Conservation (phyloP, 2,797 vertebrate genomes). For the Thalassophryne amazonica region DNA sequence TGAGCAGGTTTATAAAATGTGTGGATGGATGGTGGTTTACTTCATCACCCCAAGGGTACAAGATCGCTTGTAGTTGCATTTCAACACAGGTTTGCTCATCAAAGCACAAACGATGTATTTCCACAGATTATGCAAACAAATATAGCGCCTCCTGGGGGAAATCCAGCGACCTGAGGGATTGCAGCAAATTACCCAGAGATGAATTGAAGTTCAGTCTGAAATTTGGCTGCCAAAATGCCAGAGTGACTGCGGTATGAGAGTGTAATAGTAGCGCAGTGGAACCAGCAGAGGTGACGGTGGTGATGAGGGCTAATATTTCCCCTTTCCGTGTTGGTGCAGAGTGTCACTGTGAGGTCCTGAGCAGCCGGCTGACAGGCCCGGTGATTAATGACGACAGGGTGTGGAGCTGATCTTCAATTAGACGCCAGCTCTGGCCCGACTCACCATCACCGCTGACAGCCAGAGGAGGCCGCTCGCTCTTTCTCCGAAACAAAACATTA, state of each 20-base stretch:
- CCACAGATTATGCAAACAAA: too few relatives aligned
- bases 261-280: conserved; percentile 24
- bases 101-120: too few relatives aligned
- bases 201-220: too few relatives aligned
- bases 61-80: too few relatives aligned
- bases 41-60: too few relatives aligned
- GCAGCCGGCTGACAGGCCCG: conserved; percentile 74
- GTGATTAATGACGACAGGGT: conserved; percentile 86
- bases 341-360: conserved; percentile 75
- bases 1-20: too few relatives aligned
- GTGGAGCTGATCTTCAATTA: conserved; percentile 83
- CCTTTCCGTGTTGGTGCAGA: conserved; percentile 51
- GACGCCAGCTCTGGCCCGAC: conserved; percentile 71
- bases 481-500: conserved; percentile 72
- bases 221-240: too few relatives aligned
- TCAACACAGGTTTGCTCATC: too few relatives aligned
- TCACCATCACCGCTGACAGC: conserved; percentile 68
- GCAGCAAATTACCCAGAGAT: too few relatives aligned
- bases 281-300: conserved; percentile 42
- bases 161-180: too few relatives aligned
- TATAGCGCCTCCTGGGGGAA: too few relatives aligned
- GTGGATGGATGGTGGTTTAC: too few relatives aligned
- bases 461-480: conserved; percentile 28
- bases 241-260: conserved; percentile 12
- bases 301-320: conserved; percentile 62